Conservation (phyloP, 2,797 vertebrate species). For the Stomatorhinus walkeri region DNA sequence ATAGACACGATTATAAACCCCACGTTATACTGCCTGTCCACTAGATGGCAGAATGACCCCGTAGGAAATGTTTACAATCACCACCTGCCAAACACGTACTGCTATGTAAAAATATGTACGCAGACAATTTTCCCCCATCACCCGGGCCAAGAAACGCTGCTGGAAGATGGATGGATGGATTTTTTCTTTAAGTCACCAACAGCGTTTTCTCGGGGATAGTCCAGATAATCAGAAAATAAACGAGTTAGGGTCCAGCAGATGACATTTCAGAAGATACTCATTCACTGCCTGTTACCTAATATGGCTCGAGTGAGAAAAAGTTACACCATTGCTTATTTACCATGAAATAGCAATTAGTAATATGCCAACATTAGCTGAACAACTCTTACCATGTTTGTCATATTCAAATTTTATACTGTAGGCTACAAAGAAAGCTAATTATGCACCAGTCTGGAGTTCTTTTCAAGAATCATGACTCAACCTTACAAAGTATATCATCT, state of each 20-base stretch:
- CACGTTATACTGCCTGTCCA: not conserved
- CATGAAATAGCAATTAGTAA: not conserved
- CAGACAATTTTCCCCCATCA: not conserved
- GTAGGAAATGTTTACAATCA: not conserved
- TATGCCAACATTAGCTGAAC: not conserved
- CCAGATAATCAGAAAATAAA: not conserved
- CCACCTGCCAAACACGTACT: not conserved
- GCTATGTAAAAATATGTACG: not conserved
- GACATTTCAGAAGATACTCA: not conserved
- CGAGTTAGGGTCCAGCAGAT: not conserved
- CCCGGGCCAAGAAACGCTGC: not conserved
- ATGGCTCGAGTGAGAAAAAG: not conserved
- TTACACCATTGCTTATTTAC: not conserved
- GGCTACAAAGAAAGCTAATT: not conserved
- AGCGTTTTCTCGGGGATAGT: not conserved
- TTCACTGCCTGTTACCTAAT: not conserved
- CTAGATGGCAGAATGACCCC: conserved; percentile 2
- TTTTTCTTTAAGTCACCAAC: not conserved
- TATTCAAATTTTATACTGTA: not conserved
- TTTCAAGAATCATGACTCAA: not conserved
- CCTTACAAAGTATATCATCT: not conserved
- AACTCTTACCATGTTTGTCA: not conserved
- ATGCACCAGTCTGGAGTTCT: not conserved
- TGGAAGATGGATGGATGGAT: not conserved
- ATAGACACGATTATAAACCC: not conserved